phyloP scores from a whole-genome alignment of 2,113 vertebrate genomes.

The Nesospiza acunhae region DNA sequence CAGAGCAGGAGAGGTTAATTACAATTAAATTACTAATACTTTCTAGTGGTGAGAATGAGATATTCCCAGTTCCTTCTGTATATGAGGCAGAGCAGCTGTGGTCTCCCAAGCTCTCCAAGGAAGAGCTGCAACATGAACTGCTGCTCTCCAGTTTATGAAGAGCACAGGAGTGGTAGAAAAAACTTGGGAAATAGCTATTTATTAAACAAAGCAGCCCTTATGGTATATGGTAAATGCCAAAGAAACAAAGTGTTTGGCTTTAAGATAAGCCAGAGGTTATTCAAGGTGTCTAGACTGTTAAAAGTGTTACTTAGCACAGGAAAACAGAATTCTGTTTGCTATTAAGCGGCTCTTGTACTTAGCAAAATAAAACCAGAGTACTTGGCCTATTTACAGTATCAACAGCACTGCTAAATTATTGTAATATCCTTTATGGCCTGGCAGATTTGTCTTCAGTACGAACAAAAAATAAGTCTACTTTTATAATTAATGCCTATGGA shows the following conservation, averaged over 20 bases:
- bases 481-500: neutral
- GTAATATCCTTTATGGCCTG: conserved; percentile 79
- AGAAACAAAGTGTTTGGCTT: neutral
- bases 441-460: conserved; percentile 84
- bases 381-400: conserved; percentile 67
- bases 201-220: neutral
- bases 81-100: neutral
- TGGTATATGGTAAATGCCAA: neutral
- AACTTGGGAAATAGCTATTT: neutral
- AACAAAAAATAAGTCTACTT: conserved; percentile 62
- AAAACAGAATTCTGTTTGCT: neutral
- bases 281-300: neutral
- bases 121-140: neutral
- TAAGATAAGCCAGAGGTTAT: neutral
- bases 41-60: neutral
- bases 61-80: neutral
- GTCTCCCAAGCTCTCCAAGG: neutral
- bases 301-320: neutral
- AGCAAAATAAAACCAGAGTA: conserved; percentile 16
- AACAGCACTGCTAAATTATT: conserved; percentile 80
- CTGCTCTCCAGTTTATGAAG: neutral
- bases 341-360: neutral
- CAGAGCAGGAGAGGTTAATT: neutral
- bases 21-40: neutral
- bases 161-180: neutral